phyloP scores from a whole-genome alignment of 2,888 invertebrate species.

The Apotomis turbidana region DNA sequence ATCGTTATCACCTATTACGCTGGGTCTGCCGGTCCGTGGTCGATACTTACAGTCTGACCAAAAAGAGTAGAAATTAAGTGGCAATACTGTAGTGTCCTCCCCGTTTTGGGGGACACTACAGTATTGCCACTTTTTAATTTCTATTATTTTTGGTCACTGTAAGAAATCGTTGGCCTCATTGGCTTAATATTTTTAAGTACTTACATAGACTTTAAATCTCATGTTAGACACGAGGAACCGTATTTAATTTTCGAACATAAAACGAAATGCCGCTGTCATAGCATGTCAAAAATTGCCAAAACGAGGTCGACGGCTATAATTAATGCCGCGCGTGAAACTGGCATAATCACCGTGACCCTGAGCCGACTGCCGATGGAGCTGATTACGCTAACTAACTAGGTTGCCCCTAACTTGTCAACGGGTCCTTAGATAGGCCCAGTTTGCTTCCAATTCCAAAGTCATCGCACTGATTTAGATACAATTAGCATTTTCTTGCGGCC shows the following conservation, averaged over 20 bases:
- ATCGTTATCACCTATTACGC: no score
- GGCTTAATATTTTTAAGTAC: no score
- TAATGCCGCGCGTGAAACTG: constrained; percentile 33
- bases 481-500: not conserved
- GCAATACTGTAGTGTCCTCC: no score
- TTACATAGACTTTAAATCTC: no score
- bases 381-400: constrained; percentile 34
- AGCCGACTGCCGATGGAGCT: constrained; percentile 22
- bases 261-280: constrained; percentile 9
- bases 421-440: not conserved
- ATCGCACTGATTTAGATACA: not conserved
- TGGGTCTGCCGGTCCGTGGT: no score
- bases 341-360: constrained; percentile 31
- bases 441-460: not conserved
- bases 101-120: no score
- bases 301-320: constrained; percentile 19
- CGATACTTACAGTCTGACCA: no score
- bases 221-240: no score
- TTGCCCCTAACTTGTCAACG: constrained; percentile 6
- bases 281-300: constrained; percentile 21
- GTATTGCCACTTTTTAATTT: no score
- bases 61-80: no score
- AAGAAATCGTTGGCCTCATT: no score
- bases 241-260: not conserved
- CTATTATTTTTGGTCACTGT: no score